Evolutionary conservation across 1,140 invertebrate species (phyloP).

Genomic region (Steinernema khuongi): DNA sequence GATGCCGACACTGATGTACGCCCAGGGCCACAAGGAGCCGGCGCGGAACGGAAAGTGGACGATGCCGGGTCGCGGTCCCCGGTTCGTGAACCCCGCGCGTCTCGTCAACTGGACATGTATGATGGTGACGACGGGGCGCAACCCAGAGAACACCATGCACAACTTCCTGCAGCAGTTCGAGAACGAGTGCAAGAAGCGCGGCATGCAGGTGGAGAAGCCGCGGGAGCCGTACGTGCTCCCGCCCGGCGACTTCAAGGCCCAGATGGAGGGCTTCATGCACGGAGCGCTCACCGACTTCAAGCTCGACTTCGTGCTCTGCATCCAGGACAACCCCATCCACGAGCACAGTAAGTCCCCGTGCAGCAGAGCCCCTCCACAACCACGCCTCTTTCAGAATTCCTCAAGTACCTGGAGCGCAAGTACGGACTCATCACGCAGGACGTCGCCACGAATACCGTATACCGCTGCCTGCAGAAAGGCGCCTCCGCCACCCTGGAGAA

Average conservation of each 20-base stretch:
- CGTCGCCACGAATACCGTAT: neutral
- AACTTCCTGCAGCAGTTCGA: neutral
- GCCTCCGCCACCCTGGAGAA: constrained; percentile 33
- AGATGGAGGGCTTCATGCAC: neutral
- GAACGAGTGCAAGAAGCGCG: neutral
- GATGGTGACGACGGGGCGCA: neutral
- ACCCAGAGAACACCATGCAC: neutral
- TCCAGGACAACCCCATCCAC: constrained; percentile 24
- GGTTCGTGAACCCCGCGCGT: neutral
- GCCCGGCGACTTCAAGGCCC: neutral
- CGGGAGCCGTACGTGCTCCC: neutral
- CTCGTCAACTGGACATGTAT: neutral
- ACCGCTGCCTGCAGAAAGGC: neutral
- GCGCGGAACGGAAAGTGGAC: neutral
- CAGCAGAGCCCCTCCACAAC: too few relatives aligned
- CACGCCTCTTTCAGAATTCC: constrained; percentile 14
- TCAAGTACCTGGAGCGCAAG: constrained; percentile 22
- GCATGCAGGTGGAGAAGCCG: neutral
- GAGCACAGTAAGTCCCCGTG: constrained; percentile 18
- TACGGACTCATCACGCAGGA: constrained; percentile 30
- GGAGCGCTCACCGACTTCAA: neutral
- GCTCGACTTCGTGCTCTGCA: constrained; percentile 28
- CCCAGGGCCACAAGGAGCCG: neutral
- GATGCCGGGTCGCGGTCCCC: neutral
- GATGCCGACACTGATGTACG: neutral